phyloP scores from a whole-genome alignment of 2,888 invertebrate species.

The Melanostoma mellinum region DNA sequence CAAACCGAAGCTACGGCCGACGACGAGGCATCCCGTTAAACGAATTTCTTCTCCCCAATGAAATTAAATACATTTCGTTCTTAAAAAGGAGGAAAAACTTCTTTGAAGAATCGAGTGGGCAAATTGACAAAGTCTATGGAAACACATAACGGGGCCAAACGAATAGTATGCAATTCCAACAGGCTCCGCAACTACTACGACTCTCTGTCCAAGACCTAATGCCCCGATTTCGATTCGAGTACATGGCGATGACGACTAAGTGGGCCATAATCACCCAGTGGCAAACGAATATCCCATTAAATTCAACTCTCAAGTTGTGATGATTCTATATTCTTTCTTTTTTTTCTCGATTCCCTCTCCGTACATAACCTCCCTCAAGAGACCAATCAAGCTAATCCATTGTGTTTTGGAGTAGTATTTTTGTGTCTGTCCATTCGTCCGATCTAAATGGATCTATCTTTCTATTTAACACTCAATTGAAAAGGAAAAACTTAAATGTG shows the following conservation, averaged over 20 bases:
- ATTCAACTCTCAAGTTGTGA: slow-evolving; percentile 40
- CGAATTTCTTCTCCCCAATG: slow-evolving; percentile 21
- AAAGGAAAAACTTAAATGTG: slow-evolving; percentile 49
- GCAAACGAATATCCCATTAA: slow-evolving; percentile 51
- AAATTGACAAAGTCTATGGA: slow-evolving; percentile 14
- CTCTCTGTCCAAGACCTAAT: slow-evolving; percentile 42
- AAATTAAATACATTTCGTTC: slow-evolving; percentile 23
- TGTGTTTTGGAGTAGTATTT: slow-evolving; percentile 35
- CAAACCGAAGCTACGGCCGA: too few species aligned
- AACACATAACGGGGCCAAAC: slow-evolving; percentile 26
- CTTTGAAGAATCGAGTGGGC: slow-evolving; percentile 15
- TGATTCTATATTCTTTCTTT: slow-evolving; percentile 10
- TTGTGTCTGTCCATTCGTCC: slow-evolving; percentile 24
- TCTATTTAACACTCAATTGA: slow-evolving; percentile 69
- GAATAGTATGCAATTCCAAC: not conserved
- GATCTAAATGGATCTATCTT: slow-evolving; percentile 67
- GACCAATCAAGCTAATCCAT: slow-evolving; percentile 69
- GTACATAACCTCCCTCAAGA: slow-evolving; percentile 12
- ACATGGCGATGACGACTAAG: slow-evolving; percentile 32
- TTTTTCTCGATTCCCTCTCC: slow-evolving; percentile 5
- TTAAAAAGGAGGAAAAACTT: slow-evolving; percentile 19
- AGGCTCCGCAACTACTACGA: not conserved
- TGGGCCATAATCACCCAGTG: slow-evolving; percentile 55
- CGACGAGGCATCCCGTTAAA: slow-evolving; percentile 5
- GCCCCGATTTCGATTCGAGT: slow-evolving; percentile 26